These are phyloP conservation scores for Drosophila azteca DNA, from an alignment of 1,140 invertebrate species.

Conservation along the genomic window DNA sequence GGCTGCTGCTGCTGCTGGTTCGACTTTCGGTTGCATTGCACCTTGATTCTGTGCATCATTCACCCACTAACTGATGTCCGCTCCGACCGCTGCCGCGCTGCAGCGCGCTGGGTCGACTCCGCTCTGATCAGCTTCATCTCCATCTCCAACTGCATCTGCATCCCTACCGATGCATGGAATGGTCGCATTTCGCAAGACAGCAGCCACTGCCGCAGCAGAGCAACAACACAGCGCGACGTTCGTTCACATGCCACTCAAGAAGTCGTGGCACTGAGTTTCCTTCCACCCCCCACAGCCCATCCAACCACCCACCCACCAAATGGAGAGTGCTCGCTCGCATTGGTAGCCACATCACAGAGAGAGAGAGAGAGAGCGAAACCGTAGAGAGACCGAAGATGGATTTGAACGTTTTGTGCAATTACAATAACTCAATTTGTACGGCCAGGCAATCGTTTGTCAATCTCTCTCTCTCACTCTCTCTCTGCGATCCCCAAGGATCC, in stretches of 20 bases:
- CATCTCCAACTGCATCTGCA: slow-evolving; percentile 16
- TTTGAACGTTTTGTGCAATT: slow-evolving; percentile 79
- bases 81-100: slow-evolving; percentile 8
- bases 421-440: slow-evolving; percentile 79
- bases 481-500: neutral
- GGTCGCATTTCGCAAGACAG: slow-evolving; percentile 46
- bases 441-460: slow-evolving; percentile 71
- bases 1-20: slow-evolving; percentile 34
- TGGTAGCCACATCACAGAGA: neutral
- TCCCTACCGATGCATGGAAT: slow-evolving; percentile 11
- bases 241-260: slow-evolving; percentile 80
- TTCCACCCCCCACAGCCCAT: slow-evolving; percentile 23
- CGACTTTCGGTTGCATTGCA: slow-evolving; percentile 69
- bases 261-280: slow-evolving; percentile 69
- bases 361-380: neutral
- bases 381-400: slow-evolving; percentile 54
- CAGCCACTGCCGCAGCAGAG: neutral
- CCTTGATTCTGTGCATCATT: slow-evolving; percentile 71
- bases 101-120: slow-evolving; percentile 3
- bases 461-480: neutral
- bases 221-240: slow-evolving; percentile 33
- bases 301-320: neutral
- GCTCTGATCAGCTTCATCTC: slow-evolving; percentile 49
- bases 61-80: slow-evolving; percentile 68
- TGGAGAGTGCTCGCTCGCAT: neutral